Evolutionary conservation across 92 coral and sea anemone species (phyloP).

Genomic region (Bergia puertoricense): DNA sequence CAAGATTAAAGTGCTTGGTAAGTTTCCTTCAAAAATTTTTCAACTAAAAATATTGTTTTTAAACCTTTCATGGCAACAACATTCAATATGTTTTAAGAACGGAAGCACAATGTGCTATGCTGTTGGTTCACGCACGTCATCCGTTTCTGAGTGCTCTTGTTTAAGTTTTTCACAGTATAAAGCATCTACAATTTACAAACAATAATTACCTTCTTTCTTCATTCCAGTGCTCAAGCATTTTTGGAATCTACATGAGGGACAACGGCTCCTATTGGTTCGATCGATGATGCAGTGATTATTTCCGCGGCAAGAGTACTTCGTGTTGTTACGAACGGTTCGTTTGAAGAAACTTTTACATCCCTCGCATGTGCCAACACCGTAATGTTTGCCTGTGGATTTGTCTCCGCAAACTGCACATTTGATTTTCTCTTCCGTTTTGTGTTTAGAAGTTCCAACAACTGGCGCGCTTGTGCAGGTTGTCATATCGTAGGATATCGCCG

Average conservation of each 20-base stretch:
- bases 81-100: background rate
- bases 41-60: too few species aligned
- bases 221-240: constrained; percentile 85
- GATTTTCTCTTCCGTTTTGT: constrained; percentile 70
- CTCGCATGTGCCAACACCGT: constrained; percentile 90
- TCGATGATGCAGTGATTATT: constrained; percentile 78
- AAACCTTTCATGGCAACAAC: background rate
- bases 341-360: constrained; percentile 92
- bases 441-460: constrained; percentile 47
- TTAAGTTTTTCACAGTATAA: background rate
- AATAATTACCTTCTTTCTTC: constrained; percentile 81
- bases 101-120: background rate
- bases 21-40: background rate
- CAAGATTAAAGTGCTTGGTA: background rate
- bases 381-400: constrained; percentile 86
- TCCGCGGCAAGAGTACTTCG: constrained; percentile 86
- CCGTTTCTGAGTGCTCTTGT: background rate
- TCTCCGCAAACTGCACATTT: constrained; percentile 91
- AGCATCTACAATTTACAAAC: background rate
- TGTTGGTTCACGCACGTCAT: background rate
- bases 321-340: constrained; percentile 85
- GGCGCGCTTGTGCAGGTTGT: constrained; percentile 60
- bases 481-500: constrained; percentile 29
- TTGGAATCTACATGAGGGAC: constrained; percentile 87
- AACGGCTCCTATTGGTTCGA: constrained; percentile 82